Evolutionary conservation across 2,888 invertebrate species (phyloP).

Genomic region (Platycheirus albimanus): DNA sequence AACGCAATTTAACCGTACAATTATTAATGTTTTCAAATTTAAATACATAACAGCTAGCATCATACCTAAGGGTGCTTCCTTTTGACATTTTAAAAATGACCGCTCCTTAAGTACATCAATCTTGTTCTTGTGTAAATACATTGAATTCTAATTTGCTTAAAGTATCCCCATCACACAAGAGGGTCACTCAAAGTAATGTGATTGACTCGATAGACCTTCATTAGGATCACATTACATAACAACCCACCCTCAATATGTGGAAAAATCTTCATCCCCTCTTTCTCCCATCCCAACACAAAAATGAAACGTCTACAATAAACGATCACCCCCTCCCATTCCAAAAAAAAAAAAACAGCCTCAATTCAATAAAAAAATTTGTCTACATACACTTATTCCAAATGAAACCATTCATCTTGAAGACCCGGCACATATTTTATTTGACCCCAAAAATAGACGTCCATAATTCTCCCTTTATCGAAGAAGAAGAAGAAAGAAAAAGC

Average conservation of each 20-base stretch:
- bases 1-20: slow-evolving; percentile 3
- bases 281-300: no score
- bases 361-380: slow-evolving; percentile 61
- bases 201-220: slow-evolving; percentile 57
- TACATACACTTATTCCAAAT: slow-evolving; percentile 43
- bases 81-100: slow-evolving; percentile 15
- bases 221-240: slow-evolving; percentile 57
- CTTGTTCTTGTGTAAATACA: slow-evolving; percentile 25
- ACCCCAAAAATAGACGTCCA: slow-evolving; percentile 44
- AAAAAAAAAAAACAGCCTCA: slow-evolving; percentile 35
- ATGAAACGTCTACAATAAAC: no score
- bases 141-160: slow-evolving; percentile 30
- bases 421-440: slow-evolving; percentile 40
- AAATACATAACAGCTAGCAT: no score
- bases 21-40: no score
- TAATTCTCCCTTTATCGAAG: slow-evolving; percentile 8
- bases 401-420: slow-evolving; percentile 55
- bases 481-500: background rate
- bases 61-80: background rate
- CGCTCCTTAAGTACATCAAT: slow-evolving; percentile 28
- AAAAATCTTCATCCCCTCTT: no score
- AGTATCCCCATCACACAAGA: background rate
- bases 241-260: background rate
- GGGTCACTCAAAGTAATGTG: slow-evolving; percentile 41
- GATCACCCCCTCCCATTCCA: background rate